Evolutionary conservation across 1,140 invertebrate genomes (phyloP), one percentile per base, ranked within the genome.

Genomic region (Cyclargus thomasi): DNA sequence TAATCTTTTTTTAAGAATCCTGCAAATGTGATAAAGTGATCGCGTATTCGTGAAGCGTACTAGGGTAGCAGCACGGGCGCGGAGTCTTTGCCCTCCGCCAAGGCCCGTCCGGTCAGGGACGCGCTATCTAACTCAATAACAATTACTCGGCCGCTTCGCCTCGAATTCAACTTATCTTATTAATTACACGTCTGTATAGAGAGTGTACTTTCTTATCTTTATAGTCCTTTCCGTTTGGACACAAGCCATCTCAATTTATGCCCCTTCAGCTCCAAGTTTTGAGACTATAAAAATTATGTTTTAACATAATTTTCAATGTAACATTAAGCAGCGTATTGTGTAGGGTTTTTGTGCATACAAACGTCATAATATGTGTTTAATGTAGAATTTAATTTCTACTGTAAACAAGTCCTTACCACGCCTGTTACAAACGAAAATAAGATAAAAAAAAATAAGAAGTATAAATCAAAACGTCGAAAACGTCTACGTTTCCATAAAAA

Each of bases 91-190:
- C 72, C 83, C 86, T 77, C 79, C 71, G 70, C 80, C 83, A 88
- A 86, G 85, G 85, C 77, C 83, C 78, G 70, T 70, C 63, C 83
- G 86, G 82, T 88, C 86, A 88, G 81, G 86, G 84, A 79, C 84
- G 77, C 76, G 71, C 67, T 76, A 80, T 85, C 79, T 85, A 85
- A 85, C 77, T 79, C 71, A 69, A 82, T 82, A 77, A 74, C 70
- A 74, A 74, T 71, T 73, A 76, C 70, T 67, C 68, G 71, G 70
- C 68, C 62, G 63, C 74, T 69, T 69, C 64, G 65, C 63, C 63
- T 72, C 72, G 71, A 67, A 68, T 21, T 67, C 14, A 18, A 59
- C 55, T 21, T 55, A 59, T 59, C 55, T 18, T 8, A 8, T 20
- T 59, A 59, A 59, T 59, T 59, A 59, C 55, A 55, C 17, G 18